phyloP scores from a whole-genome alignment of 1,140 invertebrate species.

The Theocolax elegans region DNA sequence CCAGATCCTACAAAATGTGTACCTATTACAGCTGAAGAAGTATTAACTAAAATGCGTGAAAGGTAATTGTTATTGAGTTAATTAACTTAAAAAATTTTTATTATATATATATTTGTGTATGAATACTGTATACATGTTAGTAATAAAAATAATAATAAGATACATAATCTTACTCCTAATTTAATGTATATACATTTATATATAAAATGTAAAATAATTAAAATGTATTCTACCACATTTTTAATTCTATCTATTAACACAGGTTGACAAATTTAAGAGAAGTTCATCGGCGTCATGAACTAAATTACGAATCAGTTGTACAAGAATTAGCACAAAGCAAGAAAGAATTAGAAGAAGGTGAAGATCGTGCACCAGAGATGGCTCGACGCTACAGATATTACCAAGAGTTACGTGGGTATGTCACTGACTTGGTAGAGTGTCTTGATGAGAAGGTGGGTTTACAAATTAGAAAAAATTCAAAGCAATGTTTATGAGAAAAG shows the following conservation, averaged over 20 bases:
- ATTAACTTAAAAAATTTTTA: background rate
- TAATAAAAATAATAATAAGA: no score
- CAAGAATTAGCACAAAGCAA: constrained; percentile 73
- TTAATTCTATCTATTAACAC: no score
- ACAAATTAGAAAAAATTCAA: constrained; percentile 48
- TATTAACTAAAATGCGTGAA: constrained; percentile 70
- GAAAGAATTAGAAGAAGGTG: constrained; percentile 72
- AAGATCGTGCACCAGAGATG: constrained; percentile 74
- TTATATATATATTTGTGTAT: background rate
- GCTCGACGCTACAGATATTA: constrained; percentile 89
- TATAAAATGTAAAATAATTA: no score
- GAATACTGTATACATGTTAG: background rate
- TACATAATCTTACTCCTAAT: no score
- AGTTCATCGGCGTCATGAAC: constrained; percentile 70
- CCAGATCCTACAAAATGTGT: constrained; percentile 64
- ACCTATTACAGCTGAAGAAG: constrained; percentile 71
- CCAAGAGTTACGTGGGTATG: constrained; percentile 95
- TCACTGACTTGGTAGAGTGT: constrained; percentile 96
- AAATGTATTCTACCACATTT: no score
- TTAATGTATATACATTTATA: no score
- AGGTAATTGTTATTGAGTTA: constrained; percentile 60
- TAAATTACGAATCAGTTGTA: constrained; percentile 66
- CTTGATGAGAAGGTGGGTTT: constrained; percentile 88
- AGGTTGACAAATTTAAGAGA: constrained; percentile 72
- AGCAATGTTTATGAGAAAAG: constrained; percentile 41